Base-by-base conservation (phyloP, 1,140 invertebrate species). In the Choristoneura fumiferana region DNA sequence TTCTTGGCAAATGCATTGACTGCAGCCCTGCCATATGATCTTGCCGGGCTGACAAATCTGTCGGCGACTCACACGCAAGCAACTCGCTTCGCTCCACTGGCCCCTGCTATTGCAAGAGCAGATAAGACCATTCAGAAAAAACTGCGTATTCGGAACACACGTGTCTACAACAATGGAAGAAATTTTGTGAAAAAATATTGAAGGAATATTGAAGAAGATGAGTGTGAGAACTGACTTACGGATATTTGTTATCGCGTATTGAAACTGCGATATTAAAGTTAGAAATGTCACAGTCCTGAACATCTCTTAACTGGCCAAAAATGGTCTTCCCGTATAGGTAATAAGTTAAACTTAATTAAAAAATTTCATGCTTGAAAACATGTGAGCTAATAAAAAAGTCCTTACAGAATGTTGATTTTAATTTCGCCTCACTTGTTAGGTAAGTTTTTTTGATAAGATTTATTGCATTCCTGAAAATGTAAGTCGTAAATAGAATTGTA, bases 61-160 rank as follows among this genome's bases (percentile, higher is more conserved):
- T 13, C 68, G 65, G 1, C 76, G 63, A 15, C 60, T 61, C 58
- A 76, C 66, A 12, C 14, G 39, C 13, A 63, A 69, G 59, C 84
- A 87, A 49, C 73, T 67, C 8, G 57, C 39, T 18, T 78, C 71
- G 36, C 49, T 71, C 65, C 70, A 83, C n/a, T 49, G 54, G 1
- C 81, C 84, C 10, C 55, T 36, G 34, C 45, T 57, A 54, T 84
- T 65, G 65, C 84, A 87, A n/a, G 61, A 53, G 29, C 84, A 87
- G 5, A 78, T 40, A 6, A 52, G 62, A 18, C 69, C 76, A 60
- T 79, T 84, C 34, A 78, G 43, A 58, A 69, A 34, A 57, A 80
- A 76, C 15, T 77, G 67, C 4, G 78, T 68, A 34, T 84, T 77
- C 10, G 81, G 79, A 33, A 72, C 57, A 53, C 84, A 87, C 57